phyloP scores from a whole-genome alignment of 2,797 vertebrate species.

The Atherinosoma microstoma region DNA sequence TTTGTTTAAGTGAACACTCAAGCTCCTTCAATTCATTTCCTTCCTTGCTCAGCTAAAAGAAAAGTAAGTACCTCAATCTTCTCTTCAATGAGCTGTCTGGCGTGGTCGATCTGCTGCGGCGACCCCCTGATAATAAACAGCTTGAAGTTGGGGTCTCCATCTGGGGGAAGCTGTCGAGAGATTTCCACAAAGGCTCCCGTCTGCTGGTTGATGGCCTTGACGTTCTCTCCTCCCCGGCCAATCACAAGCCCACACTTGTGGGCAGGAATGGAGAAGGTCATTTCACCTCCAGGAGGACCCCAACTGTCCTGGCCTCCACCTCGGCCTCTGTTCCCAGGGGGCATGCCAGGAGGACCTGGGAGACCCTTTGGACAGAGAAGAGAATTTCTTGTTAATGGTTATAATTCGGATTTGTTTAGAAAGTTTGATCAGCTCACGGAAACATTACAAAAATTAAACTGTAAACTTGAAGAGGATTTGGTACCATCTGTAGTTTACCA shows the following conservation, averaged over 20 bases:
- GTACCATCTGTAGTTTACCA: not conserved
- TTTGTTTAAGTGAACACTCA: not conserved
- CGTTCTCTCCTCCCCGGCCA: slow-evolving; percentile 90
- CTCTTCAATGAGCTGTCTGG: slow-evolving; percentile 93
- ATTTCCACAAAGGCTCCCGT: slow-evolving; percentile 93
- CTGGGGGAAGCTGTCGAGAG: slow-evolving; percentile 89
- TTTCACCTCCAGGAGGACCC: slow-evolving; percentile 89
- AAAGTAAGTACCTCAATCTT: slow-evolving; percentile 87
- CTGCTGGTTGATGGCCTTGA: slow-evolving; percentile 94
- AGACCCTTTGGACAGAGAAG: slow-evolving; percentile 77
- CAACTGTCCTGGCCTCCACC: slow-evolving; percentile 84
- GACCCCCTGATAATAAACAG: slow-evolving; percentile 90
- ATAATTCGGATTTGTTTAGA: not conserved
- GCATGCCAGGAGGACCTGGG: slow-evolving; percentile 83
- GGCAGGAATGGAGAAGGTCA: slow-evolving; percentile 92
- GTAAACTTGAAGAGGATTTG: not conserved
- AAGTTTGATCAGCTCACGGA: not conserved
- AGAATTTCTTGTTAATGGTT: not conserved
- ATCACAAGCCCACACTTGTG: slow-evolving; percentile 93
- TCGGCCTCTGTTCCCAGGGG: slow-evolving; percentile 83
- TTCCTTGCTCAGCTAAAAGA: not conserved
- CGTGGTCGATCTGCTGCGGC: slow-evolving; percentile 92
- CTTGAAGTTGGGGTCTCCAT: slow-evolving; percentile 92
- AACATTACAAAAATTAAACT: not conserved
- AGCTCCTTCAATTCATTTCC: not conserved